phyloP scores from a whole-genome alignment of 2,888 invertebrate species.

The Congeria kusceri region DNA sequence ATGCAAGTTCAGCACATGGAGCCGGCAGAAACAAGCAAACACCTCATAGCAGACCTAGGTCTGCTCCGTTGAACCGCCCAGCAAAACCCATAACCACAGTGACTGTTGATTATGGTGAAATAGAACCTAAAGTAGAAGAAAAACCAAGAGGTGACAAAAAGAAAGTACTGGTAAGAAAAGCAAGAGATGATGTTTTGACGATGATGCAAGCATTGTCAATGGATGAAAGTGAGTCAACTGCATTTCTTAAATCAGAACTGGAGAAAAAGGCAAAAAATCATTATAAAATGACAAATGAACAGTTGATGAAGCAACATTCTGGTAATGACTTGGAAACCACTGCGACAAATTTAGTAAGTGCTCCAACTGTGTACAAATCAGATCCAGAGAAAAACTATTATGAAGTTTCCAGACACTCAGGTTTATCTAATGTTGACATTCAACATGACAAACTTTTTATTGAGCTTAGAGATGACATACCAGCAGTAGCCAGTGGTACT shows the following conservation, averaged over 20 bases:
- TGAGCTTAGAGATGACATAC: not conserved
- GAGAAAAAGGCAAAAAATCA: too few relatives aligned
- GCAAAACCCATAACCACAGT: slow-evolving; percentile 64
- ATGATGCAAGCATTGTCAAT: slow-evolving; percentile 54
- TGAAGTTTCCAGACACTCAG: slow-evolving; percentile 65
- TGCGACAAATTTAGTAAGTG: not conserved
- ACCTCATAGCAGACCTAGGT: slow-evolving; percentile 21
- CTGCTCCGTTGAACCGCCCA: slow-evolving; percentile 55
- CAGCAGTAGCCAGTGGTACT: slow-evolving; percentile 10
- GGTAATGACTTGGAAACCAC: too few relatives aligned
- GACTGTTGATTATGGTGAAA: slow-evolving; percentile 69
- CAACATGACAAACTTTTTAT: slow-evolving; percentile 15
- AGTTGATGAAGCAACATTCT: too few relatives aligned
- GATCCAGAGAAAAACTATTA: slow-evolving; percentile 70
- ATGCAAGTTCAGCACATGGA: not conserved
- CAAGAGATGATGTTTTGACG: slow-evolving; percentile 67
- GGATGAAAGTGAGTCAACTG: not conserved
- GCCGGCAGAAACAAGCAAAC: not conserved
- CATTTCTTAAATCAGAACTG: too few relatives aligned
- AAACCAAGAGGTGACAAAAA: slow-evolving; percentile 37
- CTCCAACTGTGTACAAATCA: slow-evolving; percentile 65
- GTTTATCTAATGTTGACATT: slow-evolving; percentile 36
- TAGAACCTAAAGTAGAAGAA: slow-evolving; percentile 44
- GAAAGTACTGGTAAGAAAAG: slow-evolving; percentile 36
- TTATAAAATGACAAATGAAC: too few relatives aligned